Percentiles rank a stretch among this genome's conserved stretches.
These are phyloP conservation scores for Drosophila tsacasi DNA, from an alignment of 1,140 invertebrate species.

Conservation along the genomic window DNA sequence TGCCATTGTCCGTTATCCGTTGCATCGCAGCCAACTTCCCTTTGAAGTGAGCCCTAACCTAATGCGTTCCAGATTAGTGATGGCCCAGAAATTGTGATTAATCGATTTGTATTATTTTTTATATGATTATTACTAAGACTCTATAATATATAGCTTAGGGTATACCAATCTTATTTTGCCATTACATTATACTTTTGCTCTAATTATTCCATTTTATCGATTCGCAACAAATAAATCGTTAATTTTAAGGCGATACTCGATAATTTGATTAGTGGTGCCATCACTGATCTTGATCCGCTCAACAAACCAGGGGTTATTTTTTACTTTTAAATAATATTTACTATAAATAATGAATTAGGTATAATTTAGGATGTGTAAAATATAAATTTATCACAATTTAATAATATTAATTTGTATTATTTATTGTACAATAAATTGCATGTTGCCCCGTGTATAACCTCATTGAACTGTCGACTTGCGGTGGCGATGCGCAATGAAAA, in stretches of 20 bases:
- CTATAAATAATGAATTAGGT: neutral
- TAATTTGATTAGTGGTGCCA: fast-evolving
- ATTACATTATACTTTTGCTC: neutral
- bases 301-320: neutral
- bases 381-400: neutral
- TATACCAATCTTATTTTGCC: too few relatives aligned
- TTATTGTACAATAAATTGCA: neutral
- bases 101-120: neutral
- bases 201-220: neutral
- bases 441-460: neutral
- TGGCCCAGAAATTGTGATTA: neutral
- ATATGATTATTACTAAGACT: neutral
- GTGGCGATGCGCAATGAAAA: conserved; percentile 33
- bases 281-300: neutral
- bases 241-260: neutral
- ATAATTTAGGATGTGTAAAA: too few relatives aligned
- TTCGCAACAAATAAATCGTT: neutral
- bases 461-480: conserved; percentile 27
- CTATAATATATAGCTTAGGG: neutral
- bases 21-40: neutral
- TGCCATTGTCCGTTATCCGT: neutral
- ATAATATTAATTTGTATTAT: neutral
- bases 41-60: conserved; percentile 6
- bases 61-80: neutral
- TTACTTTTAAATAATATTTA: neutral